Evolutionary conservation across 2,113 vertebrate genomes (phyloP), one percentile per base, ranked within the genome.

Genomic region (Aphyosemion australe): DNA sequence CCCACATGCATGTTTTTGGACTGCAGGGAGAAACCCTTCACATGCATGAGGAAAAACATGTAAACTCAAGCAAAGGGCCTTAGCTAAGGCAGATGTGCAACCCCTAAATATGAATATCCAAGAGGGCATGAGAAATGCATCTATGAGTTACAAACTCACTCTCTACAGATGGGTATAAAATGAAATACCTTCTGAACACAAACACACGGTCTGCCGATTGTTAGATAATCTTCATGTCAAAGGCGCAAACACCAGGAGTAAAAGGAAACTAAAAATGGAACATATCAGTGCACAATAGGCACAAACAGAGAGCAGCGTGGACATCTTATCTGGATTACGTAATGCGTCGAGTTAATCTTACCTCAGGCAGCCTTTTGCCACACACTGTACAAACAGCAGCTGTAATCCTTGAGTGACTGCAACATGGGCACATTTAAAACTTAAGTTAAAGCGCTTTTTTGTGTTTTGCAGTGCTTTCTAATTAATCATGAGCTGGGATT

Each of bases 291-390:
- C 49, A 43, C 55, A 72, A 77, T 64, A 61, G 66, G 60, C 62
- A 72, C 66, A 72, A 56, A 46, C 5, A 13, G 32, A 21, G 64
- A 69, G 74, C 57, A 51, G 51, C 20, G 10, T 51, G 50, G 67
- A 76, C 56, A 71, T 83, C 56, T 77, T 81, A 74, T 78, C 70
- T 87, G 72, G 62, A 74, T 88, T 82, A 79, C 68, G 69, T 73
- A 80, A 82, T 45, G 11, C 16, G 47, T 42, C 48, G 69, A 72
- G 58, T 78, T 83, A 85, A 87, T 82, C 70, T 81, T 55, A 83
- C 83, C 80, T 85, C 80, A 12, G 78, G 82, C 82, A 65, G 69
- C 61, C 54, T 75, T 77, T 67, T 71, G 65, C 68, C 65, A 66
- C 56, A 70, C 79, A 78, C 63, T 74, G 56, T 72, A 73, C 68